These are phyloP conservation scores for Morelia viridis DNA, from an alignment of 2,797 vertebrate genomes.

Conservation along the genomic window DNA sequence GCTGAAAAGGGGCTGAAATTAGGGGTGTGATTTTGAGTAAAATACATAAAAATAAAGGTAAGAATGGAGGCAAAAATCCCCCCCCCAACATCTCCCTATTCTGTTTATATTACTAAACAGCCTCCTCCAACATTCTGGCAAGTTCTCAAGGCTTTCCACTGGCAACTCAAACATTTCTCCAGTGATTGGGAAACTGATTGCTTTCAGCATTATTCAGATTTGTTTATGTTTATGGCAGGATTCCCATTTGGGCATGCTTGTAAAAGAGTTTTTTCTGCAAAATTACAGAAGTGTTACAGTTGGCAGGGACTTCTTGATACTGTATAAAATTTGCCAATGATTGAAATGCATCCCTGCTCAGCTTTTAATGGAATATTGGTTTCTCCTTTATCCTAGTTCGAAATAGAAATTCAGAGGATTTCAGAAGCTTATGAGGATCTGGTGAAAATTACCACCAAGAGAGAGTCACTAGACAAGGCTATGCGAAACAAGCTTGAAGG, in stretches of 20 bases:
- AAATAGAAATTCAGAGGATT: conserved; percentile 82
- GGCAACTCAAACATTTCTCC: neutral
- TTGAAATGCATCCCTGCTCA: rapidly evolving
- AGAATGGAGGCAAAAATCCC: neutral
- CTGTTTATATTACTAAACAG: neutral
- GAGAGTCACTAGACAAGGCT: conserved; percentile 82
- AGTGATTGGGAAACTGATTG: neutral
- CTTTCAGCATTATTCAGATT: neutral
- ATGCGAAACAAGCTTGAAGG: conserved; percentile 86
- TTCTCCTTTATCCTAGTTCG: conserved; percentile 76
- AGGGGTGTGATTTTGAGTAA: neutral
- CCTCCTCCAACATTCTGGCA: neutral
- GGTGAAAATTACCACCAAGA: conserved; percentile 83
- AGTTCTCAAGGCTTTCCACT: neutral
- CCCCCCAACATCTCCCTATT: neutral
- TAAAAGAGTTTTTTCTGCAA: neutral
- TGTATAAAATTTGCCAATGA: neutral
- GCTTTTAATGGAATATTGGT: conserved; percentile 45
- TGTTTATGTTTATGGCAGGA: neutral
- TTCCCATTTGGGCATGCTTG: neutral
- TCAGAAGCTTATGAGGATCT: conserved; percentile 84
- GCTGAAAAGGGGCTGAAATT: neutral
- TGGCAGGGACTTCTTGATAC: rapidly evolving
- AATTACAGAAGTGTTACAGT: neutral
- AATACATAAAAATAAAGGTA: neutral